Evolutionary conservation across 2,113 vertebrate genomes (phyloP), one percentile per base, ranked within the genome.

Genomic region (Gopherus flavomarginatus): DNA sequence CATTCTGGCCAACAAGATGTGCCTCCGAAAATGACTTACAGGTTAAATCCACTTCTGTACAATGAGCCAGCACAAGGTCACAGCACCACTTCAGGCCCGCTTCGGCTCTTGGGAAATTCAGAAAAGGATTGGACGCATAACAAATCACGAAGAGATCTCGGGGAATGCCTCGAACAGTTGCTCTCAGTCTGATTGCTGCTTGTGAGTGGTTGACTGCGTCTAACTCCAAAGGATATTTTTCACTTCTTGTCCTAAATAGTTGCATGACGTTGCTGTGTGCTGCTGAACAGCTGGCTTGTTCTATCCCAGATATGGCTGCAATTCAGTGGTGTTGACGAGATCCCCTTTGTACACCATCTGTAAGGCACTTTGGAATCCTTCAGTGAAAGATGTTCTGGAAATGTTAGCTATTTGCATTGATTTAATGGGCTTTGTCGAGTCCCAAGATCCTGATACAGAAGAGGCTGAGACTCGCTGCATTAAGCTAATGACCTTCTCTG

Each of bases 301-400:
- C 81, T 44, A 52, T 95, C 92, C 65, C 80, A 93, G 54, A 47
- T 54, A 57, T 75, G 29, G 85, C 89, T 96, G 90, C 80, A 52
- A 94, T 92, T 56, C 54, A 72, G 24, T 92, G 57, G 53, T 53
- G 11, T 35, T 4, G 10, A 77, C 72, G 81, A 86, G 57, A 54
- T 93, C 10, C 10, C 38, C n/a, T 21, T 21, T 94, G 50, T 69
- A 81, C 91, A 5, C 11, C 42, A 26, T 77, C 72, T 22, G 12
- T 44, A 42, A 44, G 13, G 22, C 38, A 24, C 38, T 77, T 42
- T 12, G 38, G 72, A 38, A 85, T 19, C 29, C 93, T 52, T 91
- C 69, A 85, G 85, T 0, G 0, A 92, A 88, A 90, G 86, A 49
- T 69, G 35, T 69, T n/a, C 31, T 69, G 31, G 62, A 69, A 69